Conservation (phyloP, 2,888 invertebrate species). For the Idaea straminata region DNA sequence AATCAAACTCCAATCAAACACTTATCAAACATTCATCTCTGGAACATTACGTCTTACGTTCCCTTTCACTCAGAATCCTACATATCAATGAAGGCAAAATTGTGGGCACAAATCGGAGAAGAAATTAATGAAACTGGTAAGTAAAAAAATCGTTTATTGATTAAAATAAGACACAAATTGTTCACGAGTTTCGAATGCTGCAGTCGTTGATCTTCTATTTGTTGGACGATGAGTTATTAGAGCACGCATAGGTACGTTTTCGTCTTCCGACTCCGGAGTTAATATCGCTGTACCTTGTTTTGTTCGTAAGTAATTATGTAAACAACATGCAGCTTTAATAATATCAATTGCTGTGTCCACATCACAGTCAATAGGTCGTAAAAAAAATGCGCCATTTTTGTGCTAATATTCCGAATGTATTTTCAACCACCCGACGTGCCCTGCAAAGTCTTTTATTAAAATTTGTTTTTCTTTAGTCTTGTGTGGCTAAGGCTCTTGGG, state of each 20-base stretch:
- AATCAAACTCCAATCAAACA: no score
- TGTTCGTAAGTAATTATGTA: constrained; percentile 17
- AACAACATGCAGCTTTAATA: constrained; percentile 14
- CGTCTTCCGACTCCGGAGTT: constrained; percentile 5
- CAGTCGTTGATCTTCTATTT: background rate
- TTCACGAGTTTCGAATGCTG: no score
- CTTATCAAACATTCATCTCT: no score
- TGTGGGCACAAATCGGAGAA: constrained; percentile 5
- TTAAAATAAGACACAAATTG: background rate
- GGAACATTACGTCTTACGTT: no score
- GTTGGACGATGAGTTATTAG: constrained; percentile 1
- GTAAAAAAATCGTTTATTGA: constrained; percentile 2
- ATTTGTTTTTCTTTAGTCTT: constrained; percentile 17
- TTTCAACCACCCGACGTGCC: constrained; percentile 21
- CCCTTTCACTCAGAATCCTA: no score
- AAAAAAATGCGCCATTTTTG: constrained; percentile 19
- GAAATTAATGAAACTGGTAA: constrained; percentile 8
- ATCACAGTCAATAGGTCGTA: constrained; percentile 12
- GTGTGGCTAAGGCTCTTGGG: background rate
- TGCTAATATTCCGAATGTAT: constrained; percentile 16
- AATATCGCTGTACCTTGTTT: constrained; percentile 7
- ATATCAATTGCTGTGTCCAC: constrained; percentile 18
- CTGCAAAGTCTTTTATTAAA: constrained; percentile 20
- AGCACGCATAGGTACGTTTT: constrained; percentile 7
- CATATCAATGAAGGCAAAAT: constrained; percentile 5